Evolutionary conservation across 2,113 vertebrate species (phyloP).

Genomic region (Mastomys coucha): DNA sequence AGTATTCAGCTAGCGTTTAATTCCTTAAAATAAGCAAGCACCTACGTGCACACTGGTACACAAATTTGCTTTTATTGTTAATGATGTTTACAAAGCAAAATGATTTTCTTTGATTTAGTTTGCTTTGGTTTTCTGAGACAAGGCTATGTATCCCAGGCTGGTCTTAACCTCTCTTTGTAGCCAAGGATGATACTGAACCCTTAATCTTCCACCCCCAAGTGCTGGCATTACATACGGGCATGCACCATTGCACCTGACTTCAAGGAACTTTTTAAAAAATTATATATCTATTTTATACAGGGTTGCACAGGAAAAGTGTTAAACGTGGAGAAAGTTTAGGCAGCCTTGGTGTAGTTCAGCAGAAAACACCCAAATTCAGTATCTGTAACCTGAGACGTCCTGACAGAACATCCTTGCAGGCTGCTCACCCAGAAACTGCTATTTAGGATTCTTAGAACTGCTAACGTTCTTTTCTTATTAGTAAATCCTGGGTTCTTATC

Average conservation of each 20-base stretch:
- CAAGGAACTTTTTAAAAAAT: not conserved
- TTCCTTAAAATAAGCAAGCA: not conserved
- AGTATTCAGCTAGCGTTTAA: not conserved
- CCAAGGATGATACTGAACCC: not conserved
- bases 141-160: no score
- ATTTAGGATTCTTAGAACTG: not conserved
- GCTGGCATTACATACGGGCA: no score
- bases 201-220: not conserved
- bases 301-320: not conserved
- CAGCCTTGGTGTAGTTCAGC: not conserved
- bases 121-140: not conserved
- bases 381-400: not conserved
- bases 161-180: not conserved
- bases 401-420: not conserved
- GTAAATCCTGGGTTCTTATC: not conserved
- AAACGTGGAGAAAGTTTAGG: not conserved
- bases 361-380: not conserved
- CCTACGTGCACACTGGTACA: no score
- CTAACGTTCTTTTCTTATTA: not conserved
- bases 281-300: not conserved
- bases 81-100: not conserved
- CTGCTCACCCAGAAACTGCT: not conserved
- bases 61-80: not conserved
- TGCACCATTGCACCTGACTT: not conserved
- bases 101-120: not conserved